These are phyloP conservation scores for Aurelia aurita DNA, from an alignment of 30 jellyfish, hydroid and myxozoan species.

Conservation along the genomic window DNA sequence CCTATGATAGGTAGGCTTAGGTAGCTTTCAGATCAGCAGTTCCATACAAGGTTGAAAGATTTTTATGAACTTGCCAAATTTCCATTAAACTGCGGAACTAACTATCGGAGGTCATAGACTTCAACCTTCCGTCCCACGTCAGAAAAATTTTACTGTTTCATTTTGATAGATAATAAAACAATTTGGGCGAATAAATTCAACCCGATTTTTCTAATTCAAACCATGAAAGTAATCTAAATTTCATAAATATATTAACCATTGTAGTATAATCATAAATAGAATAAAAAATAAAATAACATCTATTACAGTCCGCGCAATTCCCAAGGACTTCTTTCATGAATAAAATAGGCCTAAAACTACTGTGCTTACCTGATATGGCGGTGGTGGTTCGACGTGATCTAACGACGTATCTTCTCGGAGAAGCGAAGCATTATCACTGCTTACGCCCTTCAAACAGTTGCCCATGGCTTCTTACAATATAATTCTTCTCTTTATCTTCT, in stretches of 20 bases:
- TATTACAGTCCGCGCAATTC: neutral
- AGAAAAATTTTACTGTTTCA: no score
- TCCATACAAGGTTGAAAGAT: no score
- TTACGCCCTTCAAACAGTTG: conserved; percentile 74
- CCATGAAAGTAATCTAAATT: neutral
- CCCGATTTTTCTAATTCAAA: no score
- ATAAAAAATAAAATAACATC: neutral
- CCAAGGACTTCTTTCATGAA: neutral
- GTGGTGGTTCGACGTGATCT: conserved; percentile 89
- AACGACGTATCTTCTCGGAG: conserved; percentile 72
- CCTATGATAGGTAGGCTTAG: no score
- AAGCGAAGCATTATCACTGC: conserved; percentile 70
- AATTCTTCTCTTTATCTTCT: no score
- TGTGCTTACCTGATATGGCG: conserved; percentile 78
- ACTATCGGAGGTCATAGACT: no score
- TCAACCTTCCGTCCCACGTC: no score
- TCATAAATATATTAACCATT: neutral
- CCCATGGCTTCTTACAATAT: conserved; percentile 37
- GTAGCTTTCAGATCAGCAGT: no score
- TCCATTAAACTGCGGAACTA: no score
- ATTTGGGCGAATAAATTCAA: no score
- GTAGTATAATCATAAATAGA: neutral
- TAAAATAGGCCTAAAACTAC: neutral
- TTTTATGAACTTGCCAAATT: no score
- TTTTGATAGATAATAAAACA: no score